Evolutionary conservation across 2,113 vertebrate species (phyloP).

Genomic region (Pavo muticus): DNA sequence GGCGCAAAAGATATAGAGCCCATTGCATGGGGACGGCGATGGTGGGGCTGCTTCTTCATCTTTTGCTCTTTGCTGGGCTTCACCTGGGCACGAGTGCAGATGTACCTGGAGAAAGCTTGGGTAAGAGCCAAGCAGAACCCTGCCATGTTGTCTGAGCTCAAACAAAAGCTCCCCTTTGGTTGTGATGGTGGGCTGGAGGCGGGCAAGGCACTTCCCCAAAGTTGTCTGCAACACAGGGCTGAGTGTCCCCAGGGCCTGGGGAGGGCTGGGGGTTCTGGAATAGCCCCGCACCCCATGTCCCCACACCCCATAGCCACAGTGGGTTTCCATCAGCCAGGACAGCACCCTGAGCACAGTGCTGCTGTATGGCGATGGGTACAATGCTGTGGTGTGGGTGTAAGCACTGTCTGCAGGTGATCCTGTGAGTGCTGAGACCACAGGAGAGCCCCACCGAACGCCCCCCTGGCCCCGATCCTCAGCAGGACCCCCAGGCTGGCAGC

Average conservation of each 20-base stretch:
- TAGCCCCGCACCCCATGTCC: not conserved
- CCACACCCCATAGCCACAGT: fast-evolving
- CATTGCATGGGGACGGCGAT: fast-evolving
- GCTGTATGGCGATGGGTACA: fast-evolving
- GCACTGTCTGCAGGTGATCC: fast-evolving
- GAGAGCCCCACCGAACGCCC: not conserved
- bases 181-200: not conserved
- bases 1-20: conserved; percentile 3
- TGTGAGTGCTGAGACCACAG: not conserved
- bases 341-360: not conserved
- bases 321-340: fast-evolving
- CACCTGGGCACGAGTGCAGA: fast-evolving
- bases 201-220: not conserved
- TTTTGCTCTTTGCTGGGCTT: not conserved
- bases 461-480: not conserved
- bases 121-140: not conserved
- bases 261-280: not conserved
- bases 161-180: not conserved
- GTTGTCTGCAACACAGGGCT: not conserved
- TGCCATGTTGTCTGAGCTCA: fast-evolving
- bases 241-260: not conserved
- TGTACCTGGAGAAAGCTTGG: too few species aligned
- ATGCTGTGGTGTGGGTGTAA: fast-evolving
- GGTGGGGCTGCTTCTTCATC: fast-evolving
- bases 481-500: not conserved